Evolutionary conservation across 2,113 vertebrate species (phyloP).

Genomic region (Phylloscopus trochiloides): DNA sequence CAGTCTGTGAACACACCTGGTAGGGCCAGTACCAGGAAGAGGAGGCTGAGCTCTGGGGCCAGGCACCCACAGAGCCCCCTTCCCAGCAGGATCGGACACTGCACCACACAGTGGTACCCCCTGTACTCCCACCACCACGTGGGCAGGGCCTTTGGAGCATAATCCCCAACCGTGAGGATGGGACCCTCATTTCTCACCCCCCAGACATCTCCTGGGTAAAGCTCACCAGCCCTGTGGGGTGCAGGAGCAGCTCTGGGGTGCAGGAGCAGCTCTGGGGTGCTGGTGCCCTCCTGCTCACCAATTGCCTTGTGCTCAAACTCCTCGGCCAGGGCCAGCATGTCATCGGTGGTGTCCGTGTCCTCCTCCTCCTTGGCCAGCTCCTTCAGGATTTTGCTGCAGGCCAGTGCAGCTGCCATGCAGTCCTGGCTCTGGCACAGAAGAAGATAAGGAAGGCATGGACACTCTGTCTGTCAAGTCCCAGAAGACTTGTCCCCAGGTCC

Average conservation of each 20-base stretch:
- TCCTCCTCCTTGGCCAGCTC: constrained; percentile 83
- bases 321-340: constrained; percentile 80
- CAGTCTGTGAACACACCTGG: constrained; percentile 88
- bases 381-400: constrained; percentile 92
- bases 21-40: too few relatives aligned
- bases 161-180: fast-evolving
- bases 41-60: fast-evolving
- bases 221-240: neutral
- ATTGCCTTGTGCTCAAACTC: constrained; percentile 87
- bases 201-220: neutral
- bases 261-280: neutral
- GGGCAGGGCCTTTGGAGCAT: fast-evolving
- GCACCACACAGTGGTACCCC: neutral
- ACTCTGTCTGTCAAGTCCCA: neutral
- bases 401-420: constrained; percentile 83
- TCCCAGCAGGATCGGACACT: neutral
- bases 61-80: neutral
- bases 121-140: fast-evolving
- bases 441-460: neutral
- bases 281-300: constrained; percentile 60
- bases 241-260: neutral
- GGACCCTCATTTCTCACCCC: neutral
- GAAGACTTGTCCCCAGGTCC: too few relatives aligned
- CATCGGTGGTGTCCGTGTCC: constrained; percentile 78
- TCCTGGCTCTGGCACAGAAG: constrained; percentile 77